Conservation (phyloP, 2,888 invertebrate genomes). For the Rhingia rostrata region DNA sequence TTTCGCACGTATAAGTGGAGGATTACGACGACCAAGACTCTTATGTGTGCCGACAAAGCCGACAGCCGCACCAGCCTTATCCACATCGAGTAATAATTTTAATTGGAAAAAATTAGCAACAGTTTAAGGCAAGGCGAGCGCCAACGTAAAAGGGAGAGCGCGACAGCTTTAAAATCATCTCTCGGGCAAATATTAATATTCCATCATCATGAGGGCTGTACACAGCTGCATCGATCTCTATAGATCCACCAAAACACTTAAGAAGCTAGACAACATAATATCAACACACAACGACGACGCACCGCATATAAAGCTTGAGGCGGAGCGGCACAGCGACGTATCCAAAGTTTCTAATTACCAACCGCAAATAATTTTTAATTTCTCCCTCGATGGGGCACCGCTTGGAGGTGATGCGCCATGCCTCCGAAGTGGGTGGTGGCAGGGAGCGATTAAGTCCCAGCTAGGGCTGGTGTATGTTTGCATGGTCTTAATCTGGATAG, state of each 20-base stretch:
- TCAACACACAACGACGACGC: slow-evolving; percentile 5
- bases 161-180: slow-evolving; percentile 12
- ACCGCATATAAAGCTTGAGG: slow-evolving; percentile 21
- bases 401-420: background rate
- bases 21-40: slow-evolving; percentile 11
- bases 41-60: slow-evolving; percentile 49
- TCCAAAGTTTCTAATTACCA: slow-evolving; percentile 70
- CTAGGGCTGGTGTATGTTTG: slow-evolving; percentile 13
- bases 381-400: slow-evolving; percentile 13
- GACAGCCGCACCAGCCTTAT: background rate
- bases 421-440: slow-evolving; percentile 55
- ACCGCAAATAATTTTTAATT: slow-evolving; percentile 68
- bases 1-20: background rate
- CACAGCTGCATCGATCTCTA: slow-evolving; percentile 2
- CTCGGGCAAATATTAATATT: slow-evolving; percentile 57
- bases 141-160: slow-evolving; percentile 1
- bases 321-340: slow-evolving; percentile 21
- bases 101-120: slow-evolving; percentile 66
- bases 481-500: background rate
- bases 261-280: slow-evolving; percentile 54
- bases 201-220: slow-evolving; percentile 16
- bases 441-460: slow-evolving; percentile 46
- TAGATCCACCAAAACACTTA: slow-evolving; percentile 15
- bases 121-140: slow-evolving; percentile 46
- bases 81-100: slow-evolving; percentile 44